Percentiles rank a stretch among this genome's conserved stretches.
Conservation (phyloP, 2,113 vertebrate species). For the Sardina pilchardus region DNA sequence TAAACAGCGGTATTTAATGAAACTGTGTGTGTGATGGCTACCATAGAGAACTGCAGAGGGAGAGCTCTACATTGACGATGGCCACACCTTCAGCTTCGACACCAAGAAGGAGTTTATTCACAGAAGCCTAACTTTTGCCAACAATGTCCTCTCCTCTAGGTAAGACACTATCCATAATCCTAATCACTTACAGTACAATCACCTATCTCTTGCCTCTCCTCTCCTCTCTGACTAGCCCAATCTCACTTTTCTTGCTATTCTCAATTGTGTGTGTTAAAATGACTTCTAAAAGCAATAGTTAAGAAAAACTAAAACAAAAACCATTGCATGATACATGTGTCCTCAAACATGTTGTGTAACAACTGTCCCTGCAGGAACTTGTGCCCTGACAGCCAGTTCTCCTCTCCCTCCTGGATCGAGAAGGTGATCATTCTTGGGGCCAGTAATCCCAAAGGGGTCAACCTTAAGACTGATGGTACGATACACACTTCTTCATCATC, state of each 20-base stretch:
- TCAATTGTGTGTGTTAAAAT: background rate
- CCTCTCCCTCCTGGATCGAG: constrained; percentile 80
- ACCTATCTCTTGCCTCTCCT: no score
- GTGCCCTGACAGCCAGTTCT: constrained; percentile 72
- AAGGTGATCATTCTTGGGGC: constrained; percentile 81
- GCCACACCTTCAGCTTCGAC: constrained; percentile 82
- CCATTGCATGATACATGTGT: no score
- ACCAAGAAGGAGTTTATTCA: constrained; percentile 75
- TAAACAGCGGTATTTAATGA: background rate
- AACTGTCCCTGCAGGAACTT: constrained; percentile 67
- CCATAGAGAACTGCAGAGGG: constrained; percentile 80
- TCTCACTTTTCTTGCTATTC: background rate
- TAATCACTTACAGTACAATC: background rate
- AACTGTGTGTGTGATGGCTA: background rate
- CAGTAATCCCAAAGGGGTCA: constrained; percentile 72
- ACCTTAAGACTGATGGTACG: constrained; percentile 75
- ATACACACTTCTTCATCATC: background rate
- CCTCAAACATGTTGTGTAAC: background rate
- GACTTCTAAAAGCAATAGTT: no score
- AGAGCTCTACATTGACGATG: constrained; percentile 86
- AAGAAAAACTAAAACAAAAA: no score
- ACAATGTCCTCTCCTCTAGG: constrained; percentile 80
- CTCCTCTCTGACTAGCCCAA: no score
- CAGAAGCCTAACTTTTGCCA: constrained; percentile 76
- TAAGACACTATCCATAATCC: constrained; percentile 48